phyloP scores from a whole-genome alignment of 2,113 vertebrate genomes.

The Psittacara wagleri region DNA sequence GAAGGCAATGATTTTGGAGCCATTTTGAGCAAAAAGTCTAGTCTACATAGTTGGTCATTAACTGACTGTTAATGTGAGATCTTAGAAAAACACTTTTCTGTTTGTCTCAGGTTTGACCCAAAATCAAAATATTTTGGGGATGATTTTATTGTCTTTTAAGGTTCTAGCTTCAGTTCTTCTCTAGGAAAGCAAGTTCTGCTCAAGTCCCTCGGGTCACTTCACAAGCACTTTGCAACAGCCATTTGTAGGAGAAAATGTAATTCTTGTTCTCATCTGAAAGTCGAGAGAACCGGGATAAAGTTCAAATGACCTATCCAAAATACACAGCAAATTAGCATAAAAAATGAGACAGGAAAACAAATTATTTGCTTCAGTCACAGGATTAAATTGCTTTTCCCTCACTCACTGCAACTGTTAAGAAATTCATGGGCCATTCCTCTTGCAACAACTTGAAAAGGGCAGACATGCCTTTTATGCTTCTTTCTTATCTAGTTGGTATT shows the following conservation, averaged over 20 bases:
- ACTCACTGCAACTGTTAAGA: constrained; percentile 33
- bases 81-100: background rate
- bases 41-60: background rate
- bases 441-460: constrained; percentile 25
- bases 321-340: constrained; percentile 12
- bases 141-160: background rate
- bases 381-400: constrained; percentile 34
- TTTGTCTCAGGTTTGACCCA: background rate
- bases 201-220: background rate
- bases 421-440: constrained; percentile 45
- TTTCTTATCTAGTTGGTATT: constrained; percentile 11
- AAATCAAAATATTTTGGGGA: background rate
- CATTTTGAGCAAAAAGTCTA: background rate
- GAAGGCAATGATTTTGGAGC: background rate
- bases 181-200: rapidly evolving
- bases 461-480: background rate
- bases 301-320: constrained; percentile 6
- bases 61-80: constrained; percentile 7
- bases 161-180: background rate
- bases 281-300: background rate
- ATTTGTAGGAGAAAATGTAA: background rate
- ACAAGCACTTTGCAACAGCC: background rate
- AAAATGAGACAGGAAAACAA: constrained; percentile 11
- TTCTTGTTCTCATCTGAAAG: background rate
- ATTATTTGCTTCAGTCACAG: background rate